phyloP scores from a whole-genome alignment of 2,888 invertebrate species.

The Anthoptus insignis region DNA sequence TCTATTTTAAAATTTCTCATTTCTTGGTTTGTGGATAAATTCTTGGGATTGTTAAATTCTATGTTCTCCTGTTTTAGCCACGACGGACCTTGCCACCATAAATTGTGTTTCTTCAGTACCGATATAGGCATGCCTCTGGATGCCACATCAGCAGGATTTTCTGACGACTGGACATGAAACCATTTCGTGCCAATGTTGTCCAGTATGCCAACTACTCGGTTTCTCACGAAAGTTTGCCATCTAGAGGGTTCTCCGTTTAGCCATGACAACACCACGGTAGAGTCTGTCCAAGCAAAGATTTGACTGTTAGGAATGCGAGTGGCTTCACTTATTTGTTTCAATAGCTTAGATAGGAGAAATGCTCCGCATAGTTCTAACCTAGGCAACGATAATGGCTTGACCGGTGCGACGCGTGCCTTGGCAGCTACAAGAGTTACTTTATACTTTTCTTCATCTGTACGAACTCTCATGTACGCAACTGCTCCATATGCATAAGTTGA shows the following conservation, averaged over 20 bases:
- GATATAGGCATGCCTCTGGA: conserved; percentile 38
- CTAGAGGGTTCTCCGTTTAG: conserved; percentile 40
- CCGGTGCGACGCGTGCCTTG: conserved; percentile 33
- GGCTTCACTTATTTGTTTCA: conserved; percentile 17
- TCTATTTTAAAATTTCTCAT: neutral
- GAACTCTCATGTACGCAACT: neutral
- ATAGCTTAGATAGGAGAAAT: neutral
- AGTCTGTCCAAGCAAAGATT: conserved; percentile 29
- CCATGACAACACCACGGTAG: conserved; percentile 30
- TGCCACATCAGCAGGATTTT: conserved; percentile 47
- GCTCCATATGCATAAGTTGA: conserved; percentile 6
- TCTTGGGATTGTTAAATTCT: neutral
- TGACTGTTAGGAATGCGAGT: conserved; percentile 28
- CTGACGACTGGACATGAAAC: conserved; percentile 41
- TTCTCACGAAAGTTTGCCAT: conserved; percentile 46
- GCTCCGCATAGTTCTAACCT: neutral
- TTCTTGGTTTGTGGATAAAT: neutral
- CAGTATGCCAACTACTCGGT: conserved; percentile 40
- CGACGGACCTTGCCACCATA: conserved; percentile 45
- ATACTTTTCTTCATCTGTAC: too few relatives aligned
- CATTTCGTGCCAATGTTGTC: conserved; percentile 35
- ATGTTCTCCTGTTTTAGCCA: conserved; percentile 32
- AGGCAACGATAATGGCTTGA: conserved; percentile 36
- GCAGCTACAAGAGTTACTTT: neutral
- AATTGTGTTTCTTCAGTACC: conserved; percentile 27